Evolutionary conservation across 2,888 invertebrate species (phyloP), one percentile per base, ranked within the genome.

Genomic region (Lymantria dispar): DNA sequence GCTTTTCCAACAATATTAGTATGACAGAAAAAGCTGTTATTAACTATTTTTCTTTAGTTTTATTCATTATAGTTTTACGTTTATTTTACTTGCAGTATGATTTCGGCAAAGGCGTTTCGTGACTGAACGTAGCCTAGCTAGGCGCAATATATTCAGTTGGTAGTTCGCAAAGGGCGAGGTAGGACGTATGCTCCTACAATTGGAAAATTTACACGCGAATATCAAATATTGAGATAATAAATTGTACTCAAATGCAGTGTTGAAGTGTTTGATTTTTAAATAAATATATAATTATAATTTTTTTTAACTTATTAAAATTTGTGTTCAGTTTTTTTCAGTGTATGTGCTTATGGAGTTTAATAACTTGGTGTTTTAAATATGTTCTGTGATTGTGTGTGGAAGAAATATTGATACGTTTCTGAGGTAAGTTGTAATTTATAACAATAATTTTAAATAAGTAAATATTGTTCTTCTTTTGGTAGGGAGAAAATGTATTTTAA

Each of bases 111-210:
- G 22, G 5, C 22, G 22, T 22, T 22, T 22, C 5, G 22, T 22
- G 22, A 22, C 22, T 22, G 22, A 3, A 22, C 5, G 22, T 22
- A 22, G 52, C 43, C 37, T 22, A 22, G 52, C 43, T 43, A 37
- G 29, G 33, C 33, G 8, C 33, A 33, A 33, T 11, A 38, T 12
- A n/a, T 38, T 38, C 38, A 38, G 38, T 38, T 13, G 3, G 54
- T 52, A 42, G 36, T 59, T 44, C 31, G 45, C 56, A 37, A 22
- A 44, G 47, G 47, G 29, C 11, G 48, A 37, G 62, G 50, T 50
- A 14, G 62, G 69, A 42, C 58, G 64, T 40, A 55, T 47, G 43
- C 29, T 29, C n/a, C 40, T 47, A 39, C 40, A 45, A 49, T 14
- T 0, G 43, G 37, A 41, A 45, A 45, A 45, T 44, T 50, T 45